Evolutionary conservation across 2,888 invertebrate genomes (phyloP), one percentile per base, ranked within the genome.

Genomic region (Trachelus tabidus): DNA sequence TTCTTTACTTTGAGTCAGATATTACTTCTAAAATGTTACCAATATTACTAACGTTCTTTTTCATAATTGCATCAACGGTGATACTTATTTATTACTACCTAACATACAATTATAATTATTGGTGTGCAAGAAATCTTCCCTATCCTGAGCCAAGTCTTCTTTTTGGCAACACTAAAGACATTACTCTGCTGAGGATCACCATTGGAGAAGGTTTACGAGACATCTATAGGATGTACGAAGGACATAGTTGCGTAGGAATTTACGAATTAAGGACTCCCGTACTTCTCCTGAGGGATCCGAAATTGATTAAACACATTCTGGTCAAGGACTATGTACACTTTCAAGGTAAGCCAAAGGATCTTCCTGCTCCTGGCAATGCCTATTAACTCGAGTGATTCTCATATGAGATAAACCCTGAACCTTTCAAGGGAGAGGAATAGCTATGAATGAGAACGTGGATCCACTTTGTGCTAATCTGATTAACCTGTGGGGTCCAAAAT

Each of bases 91-190:
- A 84, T 76, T 84, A 82, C 74, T 85, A 85, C 75, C 77, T 84
- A 4, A 85, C 85, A 34, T 82, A 81, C 74, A 87, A 88, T 73
- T 89, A 86, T 77, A 84, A 87, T 77, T 90, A 91, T 76, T 92
- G 91, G 91, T 86, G 88, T 76, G 84, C 83, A 23, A 85, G 87
- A 78, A 87, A 87, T 34, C 87, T 92, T 4, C 81, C 83, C 1
- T 86, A 84, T 76, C 85, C 87, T 1, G 81, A 85, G 56, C 92
- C 92, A 0, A 71, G 81, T 1, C 83, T 89, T 0, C 78, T 91
- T 6, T 87, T 92, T 73, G 92, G 92, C 1, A 91, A 91, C 79
- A 89, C 89, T 69, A 86, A 81, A 68, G 84, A 87, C 34, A 82
- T 87, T 4, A 85, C 86, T 1, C 73, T 85, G 9, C 74, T 83